Conservation (phyloP, 2,888 invertebrate genomes). For the Busseola fusca region DNA sequence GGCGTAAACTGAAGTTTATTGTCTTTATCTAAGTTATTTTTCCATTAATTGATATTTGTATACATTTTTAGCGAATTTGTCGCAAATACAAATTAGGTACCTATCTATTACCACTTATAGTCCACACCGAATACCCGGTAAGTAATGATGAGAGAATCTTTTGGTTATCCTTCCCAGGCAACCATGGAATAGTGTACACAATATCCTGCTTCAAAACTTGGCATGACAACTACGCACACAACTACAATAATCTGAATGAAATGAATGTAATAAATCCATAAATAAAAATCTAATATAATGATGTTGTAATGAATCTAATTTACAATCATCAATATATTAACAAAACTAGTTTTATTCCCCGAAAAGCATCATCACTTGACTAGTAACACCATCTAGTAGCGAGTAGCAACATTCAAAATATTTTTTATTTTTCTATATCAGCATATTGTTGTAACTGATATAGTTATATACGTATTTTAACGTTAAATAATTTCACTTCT, state of each 20-base stretch:
- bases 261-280: neutral
- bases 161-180: neutral
- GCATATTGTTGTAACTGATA: neutral
- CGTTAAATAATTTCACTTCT: neutral
- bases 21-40: too few species aligned
- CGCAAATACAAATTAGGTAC: too few species aligned
- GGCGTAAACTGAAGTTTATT: too few species aligned
- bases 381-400: conserved; percentile 46
- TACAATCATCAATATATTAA: neutral
- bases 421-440: accelerated
- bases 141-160: neutral
- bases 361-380: neutral
- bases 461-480: neutral
- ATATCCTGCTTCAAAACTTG: neutral
- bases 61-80: too few species aligned
- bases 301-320: neutral
- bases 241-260: too few species aligned
- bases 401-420: conserved; percentile 33
- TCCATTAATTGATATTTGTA: too few species aligned
- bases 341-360: neutral
- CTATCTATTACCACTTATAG: neutral
- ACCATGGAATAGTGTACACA: neutral
- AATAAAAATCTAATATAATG: neutral
- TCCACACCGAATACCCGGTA: neutral
- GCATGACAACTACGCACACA: neutral